Percentiles rank a stretch among this genome's conserved stretches.
phyloP scores from a whole-genome alignment of 2,888 invertebrate species.

The Allolobophora icterica region DNA sequence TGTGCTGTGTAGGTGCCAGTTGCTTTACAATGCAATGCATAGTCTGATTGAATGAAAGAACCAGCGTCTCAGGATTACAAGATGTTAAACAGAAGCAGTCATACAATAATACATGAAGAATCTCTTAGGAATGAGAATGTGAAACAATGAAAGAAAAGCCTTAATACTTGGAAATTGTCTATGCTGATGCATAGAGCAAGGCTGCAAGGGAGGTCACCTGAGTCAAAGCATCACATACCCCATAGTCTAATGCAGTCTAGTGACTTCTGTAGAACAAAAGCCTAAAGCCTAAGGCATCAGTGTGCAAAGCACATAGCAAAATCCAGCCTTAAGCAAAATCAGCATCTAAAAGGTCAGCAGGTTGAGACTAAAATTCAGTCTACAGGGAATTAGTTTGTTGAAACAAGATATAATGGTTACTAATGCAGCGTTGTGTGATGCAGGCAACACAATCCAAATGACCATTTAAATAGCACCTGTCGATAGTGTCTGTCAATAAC shows the following conservation, averaged over 20 bases:
- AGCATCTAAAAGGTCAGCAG: not conserved
- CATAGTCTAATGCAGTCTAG: not conserved
- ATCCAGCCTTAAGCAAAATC: not conserved
- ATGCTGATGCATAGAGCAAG: not conserved
- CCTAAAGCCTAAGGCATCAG: not conserved
- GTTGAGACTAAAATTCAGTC: not conserved
- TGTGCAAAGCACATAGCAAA: not conserved
- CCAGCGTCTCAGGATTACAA: not conserved
- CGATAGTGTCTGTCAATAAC: not conserved
- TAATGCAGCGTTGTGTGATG: not conserved
- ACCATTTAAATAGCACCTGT: not conserved
- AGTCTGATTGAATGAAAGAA: not conserved
- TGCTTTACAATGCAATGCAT: too few species aligned
- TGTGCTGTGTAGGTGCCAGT: not conserved
- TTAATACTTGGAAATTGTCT: not conserved
- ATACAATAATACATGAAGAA: not conserved
- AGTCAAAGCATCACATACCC: not conserved
- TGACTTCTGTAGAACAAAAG: not conserved
- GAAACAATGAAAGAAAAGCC: constrained; percentile 4
- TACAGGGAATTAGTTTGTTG: not conserved
- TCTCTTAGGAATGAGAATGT: not conserved
- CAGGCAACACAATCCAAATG: not conserved
- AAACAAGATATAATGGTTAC: constrained; percentile 1
- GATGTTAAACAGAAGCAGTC: not conserved
- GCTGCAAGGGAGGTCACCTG: not conserved